These are phyloP conservation scores for Drosophila arawakana DNA, from an alignment of 1,140 invertebrate genomes.

Conservation along the genomic window DNA sequence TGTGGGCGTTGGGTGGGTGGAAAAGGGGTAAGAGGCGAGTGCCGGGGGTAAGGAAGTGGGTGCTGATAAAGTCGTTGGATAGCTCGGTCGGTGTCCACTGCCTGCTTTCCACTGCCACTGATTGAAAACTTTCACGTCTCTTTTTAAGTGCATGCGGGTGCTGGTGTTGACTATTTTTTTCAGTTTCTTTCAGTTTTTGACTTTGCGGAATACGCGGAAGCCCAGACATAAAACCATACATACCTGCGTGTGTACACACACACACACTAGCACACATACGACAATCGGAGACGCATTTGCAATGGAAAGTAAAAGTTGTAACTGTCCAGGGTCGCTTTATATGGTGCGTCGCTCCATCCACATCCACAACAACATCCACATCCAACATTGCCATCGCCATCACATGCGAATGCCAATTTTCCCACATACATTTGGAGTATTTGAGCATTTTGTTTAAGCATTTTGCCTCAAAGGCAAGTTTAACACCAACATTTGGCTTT, in stretches of 20 bases:
- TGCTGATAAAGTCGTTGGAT: slow-evolving; percentile 52
- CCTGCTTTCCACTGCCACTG: slow-evolving; percentile 67
- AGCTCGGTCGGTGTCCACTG: slow-evolving; percentile 44
- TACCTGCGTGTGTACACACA: neutral
- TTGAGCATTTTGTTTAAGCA: slow-evolving; percentile 30
- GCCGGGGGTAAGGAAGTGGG: slow-evolving; percentile 25
- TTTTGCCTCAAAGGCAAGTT: slow-evolving; percentile 52
- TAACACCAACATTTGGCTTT: slow-evolving; percentile 72
- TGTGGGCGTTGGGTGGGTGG: too few species aligned
- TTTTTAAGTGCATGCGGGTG: slow-evolving; percentile 77
- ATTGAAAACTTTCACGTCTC: slow-evolving; percentile 76
- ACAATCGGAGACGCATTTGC: slow-evolving; percentile 53
- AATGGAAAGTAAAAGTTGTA: slow-evolving; percentile 79
- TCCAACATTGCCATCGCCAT: slow-evolving; percentile 40
- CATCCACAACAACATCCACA: slow-evolving; percentile 19
- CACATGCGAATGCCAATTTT: slow-evolving; percentile 77
- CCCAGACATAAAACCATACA: slow-evolving; percentile 17
- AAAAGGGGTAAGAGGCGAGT: too few species aligned
- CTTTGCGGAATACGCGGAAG: slow-evolving; percentile 64
- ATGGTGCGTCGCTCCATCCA: slow-evolving; percentile 54
- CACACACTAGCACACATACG: slow-evolving; percentile 1
- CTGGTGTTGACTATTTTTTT: slow-evolving; percentile 30
- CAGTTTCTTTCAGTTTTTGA: too few species aligned
- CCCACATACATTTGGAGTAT: slow-evolving; percentile 73
- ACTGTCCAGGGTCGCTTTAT: slow-evolving; percentile 66